phyloP scores from a whole-genome alignment of 2,888 invertebrate species.

The Corbicula japonica region DNA sequence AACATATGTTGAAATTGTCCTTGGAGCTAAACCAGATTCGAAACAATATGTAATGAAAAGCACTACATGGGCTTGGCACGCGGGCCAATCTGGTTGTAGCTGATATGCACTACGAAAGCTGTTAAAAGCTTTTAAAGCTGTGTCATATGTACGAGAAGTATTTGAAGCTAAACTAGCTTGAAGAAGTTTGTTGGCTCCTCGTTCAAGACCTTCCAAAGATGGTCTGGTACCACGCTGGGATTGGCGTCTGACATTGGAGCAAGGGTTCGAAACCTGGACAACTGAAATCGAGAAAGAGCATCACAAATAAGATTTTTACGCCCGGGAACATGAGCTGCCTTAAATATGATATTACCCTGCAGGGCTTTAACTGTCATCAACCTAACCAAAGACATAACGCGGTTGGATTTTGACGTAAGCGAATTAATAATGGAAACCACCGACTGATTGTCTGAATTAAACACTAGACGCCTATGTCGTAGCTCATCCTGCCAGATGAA shows the following conservation, averaged over 20 bases:
- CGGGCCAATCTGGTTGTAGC: not conserved
- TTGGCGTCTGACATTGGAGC: not conserved
- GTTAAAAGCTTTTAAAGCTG: not conserved
- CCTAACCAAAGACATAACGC: not conserved
- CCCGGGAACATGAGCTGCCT: not conserved
- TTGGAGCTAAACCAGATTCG: not conserved
- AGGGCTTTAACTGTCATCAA: not conserved
- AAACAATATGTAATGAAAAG: not conserved
- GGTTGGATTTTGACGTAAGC: not conserved
- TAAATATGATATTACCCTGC: not conserved
- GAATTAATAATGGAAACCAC: too few species aligned
- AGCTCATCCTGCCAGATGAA: not conserved
- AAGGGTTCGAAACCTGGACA: not conserved
- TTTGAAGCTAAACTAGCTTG: not conserved
- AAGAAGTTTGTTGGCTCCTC: too few species aligned
- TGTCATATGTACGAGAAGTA: not conserved
- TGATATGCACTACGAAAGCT: not conserved
- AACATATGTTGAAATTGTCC: not conserved
- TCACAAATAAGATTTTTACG: constrained; percentile 8
- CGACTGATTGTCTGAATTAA: not conserved
- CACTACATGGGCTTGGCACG: not conserved
- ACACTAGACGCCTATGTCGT: not conserved
- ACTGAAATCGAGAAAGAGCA: constrained; percentile 7
- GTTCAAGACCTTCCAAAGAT: not conserved
- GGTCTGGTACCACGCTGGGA: not conserved